A percentile compares a stretch with the other conserved stretches of the same genome.
These are phyloP conservation scores for Megaustenia siamemsis DNA, from an alignment of 2,888 invertebrate genomes.

Conservation along the genomic window DNA sequence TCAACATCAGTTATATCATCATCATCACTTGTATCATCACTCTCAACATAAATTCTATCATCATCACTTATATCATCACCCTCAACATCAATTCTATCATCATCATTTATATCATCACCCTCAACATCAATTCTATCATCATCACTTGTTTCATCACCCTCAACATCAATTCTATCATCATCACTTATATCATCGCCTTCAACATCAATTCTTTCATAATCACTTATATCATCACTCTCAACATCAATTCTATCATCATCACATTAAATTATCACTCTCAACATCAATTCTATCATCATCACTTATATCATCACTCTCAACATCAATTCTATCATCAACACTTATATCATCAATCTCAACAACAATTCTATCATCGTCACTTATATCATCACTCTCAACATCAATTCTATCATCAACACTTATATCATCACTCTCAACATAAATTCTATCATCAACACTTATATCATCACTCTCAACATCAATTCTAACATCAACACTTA, in stretches of 20 bases:
- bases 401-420: too few species aligned
- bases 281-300: constrained; percentile 20
- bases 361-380: too few species aligned
- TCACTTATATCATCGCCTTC: background rate
- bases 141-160: background rate
- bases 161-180: background rate
- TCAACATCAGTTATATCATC: background rate
- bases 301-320: too few species aligned
- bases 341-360: too few species aligned
- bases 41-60: too few species aligned
- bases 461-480: background rate
- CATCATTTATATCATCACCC: background rate
- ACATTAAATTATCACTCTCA: background rate
- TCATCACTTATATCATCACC: too few species aligned
- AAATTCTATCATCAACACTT: too few species aligned
- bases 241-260: background rate
- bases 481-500: background rate
- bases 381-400: too few species aligned
- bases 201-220: constrained; percentile 4
- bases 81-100: too few species aligned
- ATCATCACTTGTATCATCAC: background rate
- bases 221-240: constrained; percentile 1
- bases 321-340: too few species aligned
- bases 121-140: background rate
- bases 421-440: too few species aligned